These are phyloP conservation scores for Oreortyx pictus DNA, from an alignment of 2,797 vertebrate genomes.

Conservation along the genomic window DNA sequence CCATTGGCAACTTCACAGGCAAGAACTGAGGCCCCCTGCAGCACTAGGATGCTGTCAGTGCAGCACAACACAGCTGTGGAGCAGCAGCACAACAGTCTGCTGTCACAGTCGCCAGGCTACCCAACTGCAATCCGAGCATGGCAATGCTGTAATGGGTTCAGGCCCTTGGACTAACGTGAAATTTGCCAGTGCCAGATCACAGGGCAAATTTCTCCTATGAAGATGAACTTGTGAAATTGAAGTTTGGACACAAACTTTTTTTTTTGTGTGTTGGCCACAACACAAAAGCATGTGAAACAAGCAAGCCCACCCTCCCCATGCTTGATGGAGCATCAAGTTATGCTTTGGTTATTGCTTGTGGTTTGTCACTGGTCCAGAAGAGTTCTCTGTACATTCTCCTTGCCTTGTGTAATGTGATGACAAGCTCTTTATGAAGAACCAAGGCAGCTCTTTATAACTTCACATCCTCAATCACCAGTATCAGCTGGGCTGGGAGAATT, in stretches of 20 bases:
- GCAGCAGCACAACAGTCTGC: background rate
- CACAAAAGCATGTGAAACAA: background rate
- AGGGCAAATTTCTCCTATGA: background rate
- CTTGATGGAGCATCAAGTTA: background rate
- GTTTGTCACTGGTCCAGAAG: slow-evolving; percentile 31
- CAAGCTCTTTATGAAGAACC: background rate
- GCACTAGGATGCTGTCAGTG: background rate
- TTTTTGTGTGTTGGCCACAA: no score
- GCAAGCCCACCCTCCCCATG: background rate
- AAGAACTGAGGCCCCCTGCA: background rate
- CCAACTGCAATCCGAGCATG: rapidly evolving
- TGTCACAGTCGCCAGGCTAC: background rate
- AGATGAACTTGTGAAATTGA: background rate
- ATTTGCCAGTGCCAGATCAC: background rate
- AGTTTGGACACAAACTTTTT: no score
- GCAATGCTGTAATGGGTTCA: background rate
- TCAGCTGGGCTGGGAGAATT: background rate
- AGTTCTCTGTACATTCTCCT: background rate
- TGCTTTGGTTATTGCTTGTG: background rate
- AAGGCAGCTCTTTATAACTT: background rate
- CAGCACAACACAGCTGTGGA: background rate
- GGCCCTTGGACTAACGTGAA: background rate
- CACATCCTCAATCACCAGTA: background rate
- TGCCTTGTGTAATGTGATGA: background rate
- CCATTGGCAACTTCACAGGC: background rate